phyloP scores from a whole-genome alignment of 2,888 invertebrate genomes.

The Pheosia tremula region DNA sequence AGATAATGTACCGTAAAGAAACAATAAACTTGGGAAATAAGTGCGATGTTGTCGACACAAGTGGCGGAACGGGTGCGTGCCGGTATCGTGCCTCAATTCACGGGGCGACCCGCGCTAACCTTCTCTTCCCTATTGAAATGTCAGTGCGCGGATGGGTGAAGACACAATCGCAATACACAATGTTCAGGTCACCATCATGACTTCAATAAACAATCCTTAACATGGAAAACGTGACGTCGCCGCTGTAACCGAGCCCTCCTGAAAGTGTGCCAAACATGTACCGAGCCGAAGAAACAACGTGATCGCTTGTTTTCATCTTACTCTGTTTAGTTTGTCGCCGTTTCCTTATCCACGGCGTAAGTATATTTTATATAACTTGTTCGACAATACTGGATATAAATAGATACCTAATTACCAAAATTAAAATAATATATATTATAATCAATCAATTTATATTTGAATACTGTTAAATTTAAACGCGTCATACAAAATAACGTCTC shows the following conservation, averaged over 20 bases:
- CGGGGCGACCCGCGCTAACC: conserved; percentile 79
- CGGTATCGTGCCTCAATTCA: conserved; percentile 72
- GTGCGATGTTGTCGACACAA: conserved; percentile 40
- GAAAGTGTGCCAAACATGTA: conserved; percentile 78
- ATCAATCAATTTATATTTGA: too few relatives aligned
- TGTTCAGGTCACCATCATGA: conserved; percentile 83
- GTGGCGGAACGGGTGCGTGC: conserved; percentile 31
- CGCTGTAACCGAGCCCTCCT: conserved; percentile 69
- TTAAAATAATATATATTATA: not conserved
- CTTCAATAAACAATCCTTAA: conserved; percentile 82
- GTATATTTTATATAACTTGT: conserved; percentile 1
- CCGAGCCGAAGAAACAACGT: conserved; percentile 57
- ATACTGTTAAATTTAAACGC: too few relatives aligned
- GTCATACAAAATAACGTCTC: too few relatives aligned
- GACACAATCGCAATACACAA: conserved; percentile 83
- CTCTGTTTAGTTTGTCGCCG: conserved; percentile 31
- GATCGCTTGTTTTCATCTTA: conserved; percentile 49
- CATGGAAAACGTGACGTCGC: conserved; percentile 80
- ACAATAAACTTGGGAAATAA: conserved; percentile 53
- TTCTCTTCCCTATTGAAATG: conserved; percentile 83
- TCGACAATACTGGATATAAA: not conserved
- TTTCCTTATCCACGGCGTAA: conserved; percentile 24
- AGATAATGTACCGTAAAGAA: conserved; percentile 40
- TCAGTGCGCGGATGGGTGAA: conserved; percentile 78
- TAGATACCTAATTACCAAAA: not conserved